A percentile compares a stretch with the other conserved stretches of the same genome.
Conservation (phyloP, 2,888 invertebrate genomes). For the Petrolisthes cinctipes region DNA sequence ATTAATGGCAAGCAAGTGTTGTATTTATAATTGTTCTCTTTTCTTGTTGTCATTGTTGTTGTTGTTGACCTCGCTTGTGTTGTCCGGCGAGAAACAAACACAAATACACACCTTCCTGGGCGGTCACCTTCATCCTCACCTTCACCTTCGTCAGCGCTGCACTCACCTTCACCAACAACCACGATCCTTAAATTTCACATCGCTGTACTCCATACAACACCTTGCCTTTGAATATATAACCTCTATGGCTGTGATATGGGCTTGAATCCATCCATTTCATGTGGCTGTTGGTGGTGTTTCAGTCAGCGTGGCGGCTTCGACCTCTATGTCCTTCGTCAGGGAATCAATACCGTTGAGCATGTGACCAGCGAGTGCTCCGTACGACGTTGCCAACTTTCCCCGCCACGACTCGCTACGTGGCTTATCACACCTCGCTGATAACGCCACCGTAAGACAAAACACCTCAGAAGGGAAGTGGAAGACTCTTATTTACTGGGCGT, state of each 20-base stretch:
- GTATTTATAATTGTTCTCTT: too few relatives aligned
- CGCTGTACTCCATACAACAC: too few relatives aligned
- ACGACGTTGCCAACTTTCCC: slow-evolving; percentile 7
- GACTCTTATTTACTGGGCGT: neutral
- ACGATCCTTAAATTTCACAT: neutral
- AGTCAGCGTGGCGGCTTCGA: neutral
- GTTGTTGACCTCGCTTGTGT: too few relatives aligned
- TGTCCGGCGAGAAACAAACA: too few relatives aligned
- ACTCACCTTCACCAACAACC: neutral
- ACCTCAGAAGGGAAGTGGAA: neutral
- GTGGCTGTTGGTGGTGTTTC: too few relatives aligned
- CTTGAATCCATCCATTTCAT: neutral
- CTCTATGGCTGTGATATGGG: neutral
- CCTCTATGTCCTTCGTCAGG: slow-evolving; percentile 40
- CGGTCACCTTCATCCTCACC: neutral
- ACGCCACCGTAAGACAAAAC: neutral
- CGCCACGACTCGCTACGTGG: neutral
- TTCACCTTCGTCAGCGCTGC: neutral
- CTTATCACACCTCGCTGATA: neutral
- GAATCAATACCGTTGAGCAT: slow-evolving; percentile 49
- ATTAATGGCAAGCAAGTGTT: too few relatives aligned
- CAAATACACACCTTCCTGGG: neutral
- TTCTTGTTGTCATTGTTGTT: too few relatives aligned
- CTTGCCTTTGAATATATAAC: neutral
- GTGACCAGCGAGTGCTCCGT: slow-evolving; percentile 43